phyloP scores from a whole-genome alignment of 2,888 invertebrate species.

The Pandemis corylana region DNA sequence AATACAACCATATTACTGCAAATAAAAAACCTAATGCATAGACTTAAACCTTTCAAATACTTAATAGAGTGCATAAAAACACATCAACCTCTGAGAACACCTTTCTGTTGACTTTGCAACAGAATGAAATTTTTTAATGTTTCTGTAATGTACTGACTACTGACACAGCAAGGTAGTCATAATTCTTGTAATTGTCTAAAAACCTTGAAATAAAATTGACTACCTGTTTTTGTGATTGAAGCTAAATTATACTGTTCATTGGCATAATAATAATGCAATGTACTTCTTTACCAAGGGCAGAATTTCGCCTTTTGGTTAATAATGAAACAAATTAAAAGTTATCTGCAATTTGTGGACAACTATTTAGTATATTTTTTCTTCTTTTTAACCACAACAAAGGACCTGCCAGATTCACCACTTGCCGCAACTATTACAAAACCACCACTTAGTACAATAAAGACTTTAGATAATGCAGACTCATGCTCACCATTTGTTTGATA shows the following conservation, averaged over 20 bases:
- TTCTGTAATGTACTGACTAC: background rate
- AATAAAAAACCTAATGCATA: background rate
- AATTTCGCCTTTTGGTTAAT: background rate
- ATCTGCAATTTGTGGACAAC: conserved; percentile 11
- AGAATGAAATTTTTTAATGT: background rate
- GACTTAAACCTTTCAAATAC: background rate
- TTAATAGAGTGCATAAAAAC: background rate
- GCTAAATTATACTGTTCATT: conserved; percentile 14
- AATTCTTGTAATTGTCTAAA: conserved; percentile 20
- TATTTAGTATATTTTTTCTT: conserved; percentile 1
- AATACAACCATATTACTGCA: too few relatives aligned
- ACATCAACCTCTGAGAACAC: background rate
- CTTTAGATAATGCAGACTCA: conserved; percentile 46
- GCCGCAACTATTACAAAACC: conserved; percentile 9
- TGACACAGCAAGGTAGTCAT: conserved; percentile 6
- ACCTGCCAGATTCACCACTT: conserved; percentile 6
- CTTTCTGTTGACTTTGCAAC: background rate
- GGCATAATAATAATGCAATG: background rate
- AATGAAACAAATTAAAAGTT: background rate
- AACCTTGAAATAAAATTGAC: conserved; percentile 22
- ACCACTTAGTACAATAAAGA: conserved; percentile 24
- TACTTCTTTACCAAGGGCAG: background rate
- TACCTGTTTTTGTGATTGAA: conserved; percentile 21
- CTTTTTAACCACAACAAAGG: conserved; percentile 20
- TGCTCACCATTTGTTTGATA: conserved; percentile 46